Evolutionary conservation across 2,797 vertebrate genomes (phyloP), one percentile per base, ranked within the genome.

Genomic region (Premnoplex brunnescens): DNA sequence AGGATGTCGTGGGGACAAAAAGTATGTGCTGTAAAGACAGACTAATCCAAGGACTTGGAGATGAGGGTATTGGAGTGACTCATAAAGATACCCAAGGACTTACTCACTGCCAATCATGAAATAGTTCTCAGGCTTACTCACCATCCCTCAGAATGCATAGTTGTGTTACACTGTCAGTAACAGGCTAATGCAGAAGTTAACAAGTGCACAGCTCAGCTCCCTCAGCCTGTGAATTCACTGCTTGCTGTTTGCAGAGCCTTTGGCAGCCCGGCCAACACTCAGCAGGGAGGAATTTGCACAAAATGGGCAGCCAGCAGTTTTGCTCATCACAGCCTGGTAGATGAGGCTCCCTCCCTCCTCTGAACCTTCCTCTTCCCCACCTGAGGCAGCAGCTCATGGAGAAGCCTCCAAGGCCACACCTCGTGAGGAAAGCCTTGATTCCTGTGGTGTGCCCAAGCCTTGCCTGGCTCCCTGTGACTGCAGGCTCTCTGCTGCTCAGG

Each of bases 1-100:
- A 88, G 92, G 87, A 93, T 92, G 64, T 58, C 62, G n/a, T 26
- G 62, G 88, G 69, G 88, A 75, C 66, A 67, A 62, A 34, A 93
- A 84, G 32, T 63, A 67, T 89, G 91, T 56, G 74, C 91, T 82
- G 66, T 59, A 88, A 91, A 91, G 76, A 49, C 82, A 44, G 48
- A 10, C 76, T 90, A 94, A 96, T 86, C 91, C 85, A 12, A 13
- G 58, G 76, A 24, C 49, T 80, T 72, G 86, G 54, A 55, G 64
- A 32, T n/a, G 66, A 69, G 78, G 18, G 51, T 6, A 34, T 26
- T 51, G 62, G 15, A 12, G 54, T 88, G 85, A 85, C 55, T 81
- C 76, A 62, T 27, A 26, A 12, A 39, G 59, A 69, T 67, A 48
- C 10, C 48, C 54, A 46, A 0, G 8, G 34, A 5, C 6, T 85